Evolutionary conservation across 2,113 vertebrate species (phyloP), one percentile per base, ranked within the genome.

Genomic region (Tamias sibiricus): DNA sequence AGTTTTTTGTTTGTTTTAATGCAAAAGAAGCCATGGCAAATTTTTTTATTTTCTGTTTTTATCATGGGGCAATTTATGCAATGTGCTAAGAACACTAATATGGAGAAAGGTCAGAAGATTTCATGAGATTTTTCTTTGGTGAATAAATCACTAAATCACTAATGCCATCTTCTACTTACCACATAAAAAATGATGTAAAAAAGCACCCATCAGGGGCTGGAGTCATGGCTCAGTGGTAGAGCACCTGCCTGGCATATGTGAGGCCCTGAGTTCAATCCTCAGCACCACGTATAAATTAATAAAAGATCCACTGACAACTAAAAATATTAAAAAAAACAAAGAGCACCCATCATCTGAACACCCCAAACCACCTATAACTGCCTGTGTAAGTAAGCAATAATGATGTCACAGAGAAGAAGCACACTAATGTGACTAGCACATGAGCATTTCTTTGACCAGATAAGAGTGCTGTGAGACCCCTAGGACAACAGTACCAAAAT

Each of bases 391-490:
- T 44, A 81, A 93, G 49, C 49, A 71, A 86, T 91, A 87, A 89
- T 92, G 52, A 74, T 66, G 32, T 72, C 59, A 66, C 66, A 77
- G 44, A 97, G 68, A 94, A 97, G 80, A 47, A 91, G 42, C 54
- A 79, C 66, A 88, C 40, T 83, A 87, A 92, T n/a, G 17, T 97
- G 32, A 92, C 86, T 79, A 89, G 52, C 44, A 92, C 32, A 42
- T 20, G 52, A 94, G 49, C 62, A 97, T 93, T 95, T 90, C 81
- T 92, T 88, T 83, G 75, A 89, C n/a, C 49, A 95, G 47, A 90
- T 30, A 87, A 87, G 14, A 81, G 66, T 90, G 68, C 35, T 69
- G 8, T 86, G 68, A 84, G 69, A 83, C 59, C 42, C 52, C 57
- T 76, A 89, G 37, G 52, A 79, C 52, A 37, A 94, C 13, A 92